These are phyloP conservation scores for Lasioglossum leucozonium DNA, from an alignment of 2,888 invertebrate species.

Conservation along the genomic window DNA sequence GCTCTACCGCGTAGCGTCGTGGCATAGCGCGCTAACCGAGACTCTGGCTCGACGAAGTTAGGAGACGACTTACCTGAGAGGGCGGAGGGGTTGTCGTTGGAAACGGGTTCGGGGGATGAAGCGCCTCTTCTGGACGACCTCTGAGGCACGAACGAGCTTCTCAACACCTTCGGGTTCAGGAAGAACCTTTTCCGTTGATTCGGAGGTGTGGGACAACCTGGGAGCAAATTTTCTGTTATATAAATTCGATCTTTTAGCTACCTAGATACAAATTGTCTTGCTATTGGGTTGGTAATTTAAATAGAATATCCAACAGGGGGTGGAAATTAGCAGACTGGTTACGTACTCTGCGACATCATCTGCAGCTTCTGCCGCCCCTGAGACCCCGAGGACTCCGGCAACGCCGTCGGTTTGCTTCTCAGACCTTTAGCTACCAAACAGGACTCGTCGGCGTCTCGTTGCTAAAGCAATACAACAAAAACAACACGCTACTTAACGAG, in stretches of 20 bases:
- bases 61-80: conserved; percentile 88
- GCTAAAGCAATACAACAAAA: conserved; percentile 36
- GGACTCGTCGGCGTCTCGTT: conserved; percentile 60
- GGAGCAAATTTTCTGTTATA: background rate
- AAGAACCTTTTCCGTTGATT: conserved; percentile 92
- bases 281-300: background rate
- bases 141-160: conserved; percentile 89
- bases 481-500: background rate
- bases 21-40: background rate
- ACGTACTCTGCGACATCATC: conserved; percentile 88
- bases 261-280: background rate
- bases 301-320: background rate
- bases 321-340: background rate
- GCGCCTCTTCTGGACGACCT: conserved; percentile 78
- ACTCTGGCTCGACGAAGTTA: too few species aligned
- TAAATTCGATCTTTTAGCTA: background rate
- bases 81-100: conserved; percentile 88
- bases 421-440: conserved; percentile 74
- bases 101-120: conserved; percentile 80
- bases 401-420: conserved; percentile 78
- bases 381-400: conserved; percentile 75
- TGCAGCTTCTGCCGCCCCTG: conserved; percentile 82
- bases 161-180: conserved; percentile 91
- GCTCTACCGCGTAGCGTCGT: background rate
- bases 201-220: conserved; percentile 92